Percentiles rank a stretch among this genome's conserved stretches.
These are phyloP conservation scores for Asteroscopus sphinx DNA, from an alignment of 2,888 invertebrate species.

Conservation along the genomic window DNA sequence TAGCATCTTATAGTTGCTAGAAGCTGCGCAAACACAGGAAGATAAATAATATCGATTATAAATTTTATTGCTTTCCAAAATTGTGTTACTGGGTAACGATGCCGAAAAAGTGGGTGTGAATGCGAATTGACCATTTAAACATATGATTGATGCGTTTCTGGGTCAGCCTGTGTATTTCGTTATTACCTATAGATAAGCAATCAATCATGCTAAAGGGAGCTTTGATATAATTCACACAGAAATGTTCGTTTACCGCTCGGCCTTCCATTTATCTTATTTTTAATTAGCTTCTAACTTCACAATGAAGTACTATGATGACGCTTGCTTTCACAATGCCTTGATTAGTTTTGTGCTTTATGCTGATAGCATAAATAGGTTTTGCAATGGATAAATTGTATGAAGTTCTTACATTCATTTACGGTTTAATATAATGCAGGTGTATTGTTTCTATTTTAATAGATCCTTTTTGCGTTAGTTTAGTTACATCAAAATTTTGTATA, in stretches of 20 bases:
- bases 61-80: constrained; percentile 66
- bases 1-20: constrained; percentile 43
- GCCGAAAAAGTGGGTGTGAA: constrained; percentile 76
- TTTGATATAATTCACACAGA: constrained; percentile 31
- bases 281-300: constrained; percentile 2
- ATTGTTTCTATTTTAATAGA: background rate
- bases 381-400: background rate
- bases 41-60: constrained; percentile 27
- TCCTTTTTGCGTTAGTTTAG: background rate
- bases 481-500: too few species aligned
- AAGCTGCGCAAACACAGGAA: constrained; percentile 58
- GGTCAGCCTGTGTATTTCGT: constrained; percentile 62
- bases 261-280: constrained; percentile 23
- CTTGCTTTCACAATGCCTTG: background rate
- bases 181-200: constrained; percentile 46
- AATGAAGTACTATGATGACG: constrained; percentile 3
- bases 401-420: background rate
- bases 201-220: constrained; percentile 43
- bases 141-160: constrained; percentile 70
- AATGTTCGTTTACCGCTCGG: constrained; percentile 15
- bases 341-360: background rate
- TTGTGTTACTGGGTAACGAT: constrained; percentile 74
- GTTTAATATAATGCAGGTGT: background rate
- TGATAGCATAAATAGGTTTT: background rate
- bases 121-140: constrained; percentile 68